A percentile compares a stretch with the other conserved stretches of the same genome.
phyloP scores from a whole-genome alignment of 1,140 invertebrate species.

The Drosophila sucinea region DNA sequence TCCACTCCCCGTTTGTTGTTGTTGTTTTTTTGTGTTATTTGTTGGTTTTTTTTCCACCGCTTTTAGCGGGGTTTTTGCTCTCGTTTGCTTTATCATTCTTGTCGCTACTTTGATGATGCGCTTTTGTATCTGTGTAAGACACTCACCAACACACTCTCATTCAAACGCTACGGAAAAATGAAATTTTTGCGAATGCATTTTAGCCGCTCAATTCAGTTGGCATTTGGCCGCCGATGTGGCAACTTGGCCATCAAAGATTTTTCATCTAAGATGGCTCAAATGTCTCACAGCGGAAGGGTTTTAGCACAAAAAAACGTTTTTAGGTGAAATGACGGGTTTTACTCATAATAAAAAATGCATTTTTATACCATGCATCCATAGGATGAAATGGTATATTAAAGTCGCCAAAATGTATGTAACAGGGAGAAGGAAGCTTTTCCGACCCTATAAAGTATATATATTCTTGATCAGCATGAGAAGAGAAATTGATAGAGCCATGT shows the following conservation, averaged over 20 bases:
- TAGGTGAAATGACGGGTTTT: no score
- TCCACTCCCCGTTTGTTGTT: constrained; percentile 56
- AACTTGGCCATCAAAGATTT: not conserved
- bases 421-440: no score
- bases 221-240: not conserved
- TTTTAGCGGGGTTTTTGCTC: constrained; percentile 64
- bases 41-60: constrained; percentile 31
- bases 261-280: not conserved
- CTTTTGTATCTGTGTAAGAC: constrained; percentile 35
- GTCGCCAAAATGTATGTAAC: no score
- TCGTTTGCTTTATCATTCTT: constrained; percentile 72
- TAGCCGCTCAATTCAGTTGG: constrained; percentile 22
- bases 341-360: no score
- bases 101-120: constrained; percentile 52
- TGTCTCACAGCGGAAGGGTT: not conserved
- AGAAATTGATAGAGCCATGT: no score
- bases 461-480: no score
- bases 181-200: constrained; percentile 45
- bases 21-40: constrained; percentile 34
- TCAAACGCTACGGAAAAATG: constrained; percentile 19
- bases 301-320: no score
- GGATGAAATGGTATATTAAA: no score
- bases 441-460: no score
- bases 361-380: no score
- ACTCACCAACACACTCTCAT: constrained; percentile 12